Evolutionary conservation across 2,113 vertebrate species (phyloP).

Genomic region (Ochotona curzoniae): DNA sequence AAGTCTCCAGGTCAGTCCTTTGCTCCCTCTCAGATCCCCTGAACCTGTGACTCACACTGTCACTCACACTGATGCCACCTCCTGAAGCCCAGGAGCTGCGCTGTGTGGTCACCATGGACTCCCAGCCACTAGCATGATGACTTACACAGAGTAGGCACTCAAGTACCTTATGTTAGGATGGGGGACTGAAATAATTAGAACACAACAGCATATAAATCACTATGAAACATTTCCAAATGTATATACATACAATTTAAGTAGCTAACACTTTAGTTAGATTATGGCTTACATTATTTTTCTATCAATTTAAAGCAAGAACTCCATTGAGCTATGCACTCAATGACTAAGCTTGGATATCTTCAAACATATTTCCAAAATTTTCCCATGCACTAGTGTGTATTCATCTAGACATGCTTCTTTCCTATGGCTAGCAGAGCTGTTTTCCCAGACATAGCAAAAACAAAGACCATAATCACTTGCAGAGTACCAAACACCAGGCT

Average conservation of each 20-base stretch:
- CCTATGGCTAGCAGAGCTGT: neutral
- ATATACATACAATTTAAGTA: neutral
- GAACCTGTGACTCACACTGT: neutral
- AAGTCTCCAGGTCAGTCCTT: neutral
- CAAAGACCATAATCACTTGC: neutral
- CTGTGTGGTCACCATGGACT: neutral
- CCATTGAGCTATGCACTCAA: neutral
- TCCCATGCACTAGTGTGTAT: neutral
- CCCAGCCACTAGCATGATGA: neutral
- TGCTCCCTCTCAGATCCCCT: neutral
- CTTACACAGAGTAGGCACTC: neutral
- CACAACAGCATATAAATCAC: neutral
- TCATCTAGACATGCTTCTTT: constrained; percentile 4
- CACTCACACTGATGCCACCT: neutral
- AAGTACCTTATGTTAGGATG: neutral
- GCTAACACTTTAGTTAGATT: constrained; percentile 25
- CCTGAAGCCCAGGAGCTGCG: no score
- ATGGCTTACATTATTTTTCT: neutral
- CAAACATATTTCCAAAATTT: constrained; percentile 43
- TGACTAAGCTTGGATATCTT: neutral
- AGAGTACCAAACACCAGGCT: neutral
- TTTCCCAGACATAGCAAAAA: constrained; percentile 7
- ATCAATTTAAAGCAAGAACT: constrained; percentile 37
- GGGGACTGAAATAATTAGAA: neutral
- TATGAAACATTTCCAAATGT: constrained; percentile 35